Evolutionary conservation across 2,113 vertebrate species (phyloP).

Genomic region (Theristicus caerulescens): DNA sequence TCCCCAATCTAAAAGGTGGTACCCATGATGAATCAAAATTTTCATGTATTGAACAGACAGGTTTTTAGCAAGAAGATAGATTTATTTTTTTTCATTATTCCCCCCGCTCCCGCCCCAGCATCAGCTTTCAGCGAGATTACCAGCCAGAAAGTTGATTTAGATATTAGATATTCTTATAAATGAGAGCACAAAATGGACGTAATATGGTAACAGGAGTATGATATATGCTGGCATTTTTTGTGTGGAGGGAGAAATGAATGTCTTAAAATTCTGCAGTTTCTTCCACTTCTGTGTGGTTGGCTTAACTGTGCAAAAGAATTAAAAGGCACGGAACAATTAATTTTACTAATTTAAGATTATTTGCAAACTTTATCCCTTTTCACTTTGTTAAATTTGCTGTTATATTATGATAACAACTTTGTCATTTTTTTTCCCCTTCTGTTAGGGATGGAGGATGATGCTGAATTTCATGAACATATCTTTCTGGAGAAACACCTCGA

Average conservation of each 20-base stretch:
- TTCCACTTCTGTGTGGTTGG: background rate
- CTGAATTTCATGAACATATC: slow-evolving; percentile 93
- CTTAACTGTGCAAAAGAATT: background rate
- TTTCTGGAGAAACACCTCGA: slow-evolving; percentile 90
- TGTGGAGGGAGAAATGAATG: background rate
- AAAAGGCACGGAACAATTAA: background rate
- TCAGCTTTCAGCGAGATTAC: background rate
- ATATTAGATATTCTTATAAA: background rate
- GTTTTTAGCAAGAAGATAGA: background rate
- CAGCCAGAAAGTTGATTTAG: background rate
- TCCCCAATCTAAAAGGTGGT: background rate
- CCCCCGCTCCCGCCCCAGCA: background rate
- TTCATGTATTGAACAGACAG: background rate
- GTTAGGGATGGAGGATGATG: slow-evolving; percentile 89
- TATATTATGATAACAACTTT: background rate
- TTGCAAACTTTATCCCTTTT: background rate
- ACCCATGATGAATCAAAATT: background rate
- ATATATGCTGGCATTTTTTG: background rate
- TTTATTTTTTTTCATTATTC: background rate
- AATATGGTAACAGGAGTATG: background rate
- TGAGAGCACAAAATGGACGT: background rate
- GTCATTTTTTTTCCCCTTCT: background rate
- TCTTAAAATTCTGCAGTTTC: background rate
- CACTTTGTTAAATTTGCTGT: background rate
- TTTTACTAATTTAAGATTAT: background rate